Base-by-base conservation (phyloP, 2,113 vertebrate genomes). In the Zosterops japonicus region DNA sequence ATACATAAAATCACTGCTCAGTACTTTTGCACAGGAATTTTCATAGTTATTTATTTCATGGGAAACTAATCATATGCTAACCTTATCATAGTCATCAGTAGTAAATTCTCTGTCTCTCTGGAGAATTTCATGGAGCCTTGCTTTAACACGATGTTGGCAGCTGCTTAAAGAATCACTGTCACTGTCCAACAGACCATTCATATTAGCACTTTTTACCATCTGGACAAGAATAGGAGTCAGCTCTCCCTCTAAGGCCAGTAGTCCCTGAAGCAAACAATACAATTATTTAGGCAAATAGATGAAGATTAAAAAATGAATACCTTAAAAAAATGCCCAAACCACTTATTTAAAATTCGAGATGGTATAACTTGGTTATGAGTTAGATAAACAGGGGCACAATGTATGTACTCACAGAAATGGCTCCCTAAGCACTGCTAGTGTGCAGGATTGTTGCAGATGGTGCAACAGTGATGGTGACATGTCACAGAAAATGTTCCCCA, bases 161-260 rank as follows among this genome's bases (percentile, higher is more conserved):
- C 98, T 99, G 96, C 98, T 99, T 81, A 99, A 82, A 57, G 98
- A 99, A 89, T 99, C 99, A 70, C 98, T 98, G 86, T 99, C 99
- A 12, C 98, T 99, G 93, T 99, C 99, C 97, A 99, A 94, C n/a
- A 99, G 97, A 75, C 98, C 98, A 61, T 99, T 99, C 98, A 99
- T 99, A 85, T 99, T 99, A 82, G 99, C 98, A 93, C 99, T 99
- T 97, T 99, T 99, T 65, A 99, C 99, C 99, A 99, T 99, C 94
- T 99, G 99, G 75, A 99, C 98, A 86, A 99, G 98, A 95, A 99
- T 99, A 85, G 99, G 99, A 11, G 99, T 99, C 77, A 99, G 98
- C 91, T 99, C 99, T 41, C 99, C 99, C 85, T 99, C 99, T 87
- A 99, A 96, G 25, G 98, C 99, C 89, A 99, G 92, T 8, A 99